A percentile compares a stretch with the other conserved stretches of the same genome.
Evolutionary conservation across 2,888 invertebrate species (phyloP).

Genomic region (Calliphora vomitoria): DNA sequence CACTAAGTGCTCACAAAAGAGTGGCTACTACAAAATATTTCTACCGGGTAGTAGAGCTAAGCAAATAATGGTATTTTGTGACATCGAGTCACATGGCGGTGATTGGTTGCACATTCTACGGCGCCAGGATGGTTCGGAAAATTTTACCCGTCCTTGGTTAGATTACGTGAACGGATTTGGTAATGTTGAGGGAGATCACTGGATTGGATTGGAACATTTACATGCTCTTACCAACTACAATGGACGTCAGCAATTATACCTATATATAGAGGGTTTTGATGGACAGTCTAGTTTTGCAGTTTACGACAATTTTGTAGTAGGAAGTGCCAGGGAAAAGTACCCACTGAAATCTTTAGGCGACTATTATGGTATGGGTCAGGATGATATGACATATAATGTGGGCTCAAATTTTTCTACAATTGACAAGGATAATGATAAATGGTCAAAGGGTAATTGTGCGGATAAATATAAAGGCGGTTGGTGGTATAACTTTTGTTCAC

Average conservation of each 20-base stretch:
- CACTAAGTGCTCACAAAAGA: slow-evolving; percentile 27
- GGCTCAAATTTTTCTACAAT: slow-evolving; percentile 19
- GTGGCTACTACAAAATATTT: slow-evolving; percentile 47
- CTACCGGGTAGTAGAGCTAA: background rate
- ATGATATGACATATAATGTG: slow-evolving; percentile 25
- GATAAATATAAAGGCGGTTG: slow-evolving; percentile 27
- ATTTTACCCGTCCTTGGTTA: slow-evolving; percentile 25
- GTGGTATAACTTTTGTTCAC: slow-evolving; percentile 45
- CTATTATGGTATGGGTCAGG: slow-evolving; percentile 29
- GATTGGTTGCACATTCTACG: slow-evolving; percentile 43
- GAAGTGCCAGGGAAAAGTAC: background rate
- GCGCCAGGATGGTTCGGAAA: slow-evolving; percentile 38
- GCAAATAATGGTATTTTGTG: slow-evolving; percentile 21
- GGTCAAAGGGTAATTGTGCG: slow-evolving; percentile 7
- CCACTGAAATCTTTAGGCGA: slow-evolving; percentile 20
- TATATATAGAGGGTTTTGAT: slow-evolving; percentile 26
- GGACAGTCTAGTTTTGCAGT: slow-evolving; percentile 8
- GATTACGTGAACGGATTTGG: slow-evolving; percentile 46
- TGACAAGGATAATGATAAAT: slow-evolving; percentile 26
- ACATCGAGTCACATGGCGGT: slow-evolving; percentile 26
- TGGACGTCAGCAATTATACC: slow-evolving; percentile 37
- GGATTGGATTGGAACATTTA: slow-evolving; percentile 43
- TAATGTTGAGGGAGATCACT: slow-evolving; percentile 35
- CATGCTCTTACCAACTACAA: slow-evolving; percentile 34
- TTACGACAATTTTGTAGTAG: slow-evolving; percentile 37